Evolutionary conservation across 2,888 invertebrate genomes (phyloP).

Genomic region (Anticlea derivata): DNA sequence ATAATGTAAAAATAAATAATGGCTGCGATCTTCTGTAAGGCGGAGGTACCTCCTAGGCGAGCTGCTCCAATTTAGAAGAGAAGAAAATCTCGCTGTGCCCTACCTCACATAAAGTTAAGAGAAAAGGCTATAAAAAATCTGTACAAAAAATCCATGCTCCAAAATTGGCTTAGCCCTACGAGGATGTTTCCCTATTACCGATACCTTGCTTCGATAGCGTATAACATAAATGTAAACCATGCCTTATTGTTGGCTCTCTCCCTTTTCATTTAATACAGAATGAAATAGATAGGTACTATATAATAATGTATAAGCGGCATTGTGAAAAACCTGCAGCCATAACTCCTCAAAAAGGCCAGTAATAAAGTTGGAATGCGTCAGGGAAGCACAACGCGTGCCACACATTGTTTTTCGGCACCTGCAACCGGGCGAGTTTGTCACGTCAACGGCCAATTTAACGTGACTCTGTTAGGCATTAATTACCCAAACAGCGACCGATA

Average conservation of each 20-base stretch:
- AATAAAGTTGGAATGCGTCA: slow-evolving; percentile 16
- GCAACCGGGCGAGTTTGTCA: slow-evolving; percentile 34
- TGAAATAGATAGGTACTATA: too few relatives aligned
- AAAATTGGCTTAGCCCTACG: too few relatives aligned
- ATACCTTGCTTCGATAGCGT: background rate
- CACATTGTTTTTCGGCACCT: slow-evolving; percentile 30
- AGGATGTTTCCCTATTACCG: background rate
- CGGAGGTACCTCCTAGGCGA: too few relatives aligned
- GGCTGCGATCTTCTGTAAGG: too few relatives aligned
- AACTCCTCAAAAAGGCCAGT: slow-evolving; percentile 6
- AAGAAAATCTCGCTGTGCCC: too few relatives aligned
- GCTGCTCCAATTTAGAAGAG: too few relatives aligned
- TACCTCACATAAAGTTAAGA: too few relatives aligned
- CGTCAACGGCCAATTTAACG: slow-evolving; percentile 35
- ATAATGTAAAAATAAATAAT: too few relatives aligned
- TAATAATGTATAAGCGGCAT: background rate
- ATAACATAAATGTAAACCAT: background rate
- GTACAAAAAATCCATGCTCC: too few relatives aligned
- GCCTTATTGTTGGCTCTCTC: background rate
- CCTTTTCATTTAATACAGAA: background rate
- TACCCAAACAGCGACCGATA: slow-evolving; percentile 45
- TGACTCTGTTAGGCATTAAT: slow-evolving; percentile 46
- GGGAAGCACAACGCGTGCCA: slow-evolving; percentile 29
- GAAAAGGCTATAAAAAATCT: too few relatives aligned
- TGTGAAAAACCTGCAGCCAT: slow-evolving; percentile 2